phyloP scores from a whole-genome alignment of 2,113 vertebrate species.

The Pseudorasbora parva region DNA sequence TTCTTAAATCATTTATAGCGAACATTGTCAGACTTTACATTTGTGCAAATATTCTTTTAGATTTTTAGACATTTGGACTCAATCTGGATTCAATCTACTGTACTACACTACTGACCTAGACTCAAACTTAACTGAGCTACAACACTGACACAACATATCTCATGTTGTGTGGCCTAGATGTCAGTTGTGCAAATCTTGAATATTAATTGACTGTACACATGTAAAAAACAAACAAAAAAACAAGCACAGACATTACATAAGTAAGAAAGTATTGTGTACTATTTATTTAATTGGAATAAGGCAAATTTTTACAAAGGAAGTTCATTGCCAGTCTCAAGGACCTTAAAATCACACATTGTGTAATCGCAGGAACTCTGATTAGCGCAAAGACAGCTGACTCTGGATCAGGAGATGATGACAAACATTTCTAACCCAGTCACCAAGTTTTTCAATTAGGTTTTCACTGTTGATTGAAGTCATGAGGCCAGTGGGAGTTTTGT shows the following conservation, averaged over 20 bases:
- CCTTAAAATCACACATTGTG: neutral
- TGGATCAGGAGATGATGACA: neutral
- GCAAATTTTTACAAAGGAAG: neutral
- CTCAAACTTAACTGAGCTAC: neutral
- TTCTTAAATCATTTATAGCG: neutral
- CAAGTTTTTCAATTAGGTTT: neutral
- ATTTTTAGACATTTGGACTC: neutral
- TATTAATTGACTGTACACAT: neutral
- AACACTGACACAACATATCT: neutral
- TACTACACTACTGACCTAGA: neutral
- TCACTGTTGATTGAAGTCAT: neutral
- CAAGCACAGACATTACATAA: neutral
- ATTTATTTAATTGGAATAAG: neutral
- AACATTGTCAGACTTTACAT: neutral
- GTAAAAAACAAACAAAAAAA: neutral
- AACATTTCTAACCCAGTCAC: neutral
- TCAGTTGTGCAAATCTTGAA: neutral
- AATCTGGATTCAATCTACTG: neutral
- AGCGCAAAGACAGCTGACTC: neutral
- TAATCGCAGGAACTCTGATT: neutral
- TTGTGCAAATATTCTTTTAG: constrained; percentile 1
- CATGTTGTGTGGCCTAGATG: neutral
- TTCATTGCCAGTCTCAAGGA: neutral
- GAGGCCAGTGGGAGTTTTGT: neutral
- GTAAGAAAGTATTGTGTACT: constrained; percentile 14